Percentiles rank a stretch among this genome's conserved stretches.
phyloP scores from a whole-genome alignment of 2,113 vertebrate species.

The Elephas maximus region DNA sequence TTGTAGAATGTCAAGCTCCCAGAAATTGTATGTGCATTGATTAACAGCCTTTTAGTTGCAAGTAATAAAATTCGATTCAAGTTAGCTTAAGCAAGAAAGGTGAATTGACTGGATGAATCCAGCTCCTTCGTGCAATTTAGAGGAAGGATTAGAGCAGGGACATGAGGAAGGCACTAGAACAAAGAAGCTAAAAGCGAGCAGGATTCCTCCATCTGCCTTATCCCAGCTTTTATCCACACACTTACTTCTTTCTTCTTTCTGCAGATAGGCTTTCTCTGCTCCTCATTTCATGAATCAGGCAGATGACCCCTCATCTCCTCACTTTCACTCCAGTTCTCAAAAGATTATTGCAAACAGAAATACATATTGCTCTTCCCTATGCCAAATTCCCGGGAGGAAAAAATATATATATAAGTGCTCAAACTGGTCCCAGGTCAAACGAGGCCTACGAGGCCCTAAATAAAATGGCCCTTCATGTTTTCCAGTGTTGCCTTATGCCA shows the following conservation, averaged over 20 bases:
- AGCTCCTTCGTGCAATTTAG: neutral
- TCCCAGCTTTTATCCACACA: neutral
- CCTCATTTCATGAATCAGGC: neutral
- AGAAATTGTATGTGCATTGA: conserved; percentile 27
- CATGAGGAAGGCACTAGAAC: neutral
- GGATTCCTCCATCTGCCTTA: neutral
- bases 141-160: neutral
- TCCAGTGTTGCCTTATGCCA: fast-evolving
- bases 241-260: neutral
- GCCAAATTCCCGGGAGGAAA: neutral
- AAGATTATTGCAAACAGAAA: neutral
- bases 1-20: neutral
- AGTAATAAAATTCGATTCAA: conserved; percentile 64
- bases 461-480: neutral
- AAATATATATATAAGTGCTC: neutral
- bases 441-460: neutral
- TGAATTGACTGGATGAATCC: conserved; percentile 3
- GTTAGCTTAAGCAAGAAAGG: conserved; percentile 64
- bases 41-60: conserved; percentile 58
- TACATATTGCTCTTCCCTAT: neutral
- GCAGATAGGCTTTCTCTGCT: neutral
- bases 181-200: neutral
- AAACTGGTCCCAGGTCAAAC: fast-evolving
- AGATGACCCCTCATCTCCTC: neutral
- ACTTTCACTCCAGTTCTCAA: neutral